Conservation (phyloP, 2,797 vertebrate genomes). For the Chrosomus eos region DNA sequence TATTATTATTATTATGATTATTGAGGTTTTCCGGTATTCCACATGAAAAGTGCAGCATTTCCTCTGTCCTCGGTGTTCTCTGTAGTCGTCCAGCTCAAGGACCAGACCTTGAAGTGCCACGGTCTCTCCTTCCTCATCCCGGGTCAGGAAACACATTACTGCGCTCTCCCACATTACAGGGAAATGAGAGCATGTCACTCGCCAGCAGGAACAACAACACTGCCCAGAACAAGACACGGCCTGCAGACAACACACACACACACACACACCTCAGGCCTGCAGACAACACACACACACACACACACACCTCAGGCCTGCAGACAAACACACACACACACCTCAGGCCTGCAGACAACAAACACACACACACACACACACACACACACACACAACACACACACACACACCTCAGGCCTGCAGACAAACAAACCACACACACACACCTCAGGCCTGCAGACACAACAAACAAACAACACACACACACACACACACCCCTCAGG, state of each 20-base stretch:
- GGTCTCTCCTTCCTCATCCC: conserved; percentile 75
- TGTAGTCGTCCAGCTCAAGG: conserved; percentile 72
- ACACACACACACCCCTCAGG: too few relatives aligned
- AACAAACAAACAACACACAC: too few relatives aligned
- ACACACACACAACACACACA: too few relatives aligned
- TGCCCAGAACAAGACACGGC: conserved; percentile 46
- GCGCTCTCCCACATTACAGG: conserved; percentile 72
- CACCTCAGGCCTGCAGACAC: not conserved
- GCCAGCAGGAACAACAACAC: conserved; percentile 35
- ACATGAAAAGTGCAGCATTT: conserved; percentile 69
- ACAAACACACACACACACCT: too few relatives aligned
- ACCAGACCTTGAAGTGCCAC: conserved; percentile 80
- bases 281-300: too few relatives aligned
- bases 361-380: too few relatives aligned
- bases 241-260: not conserved
- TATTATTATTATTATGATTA: conserved; percentile 27
- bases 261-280: too few relatives aligned
- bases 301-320: too few relatives aligned
- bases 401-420: too few relatives aligned
- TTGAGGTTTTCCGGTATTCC: conserved; percentile 54
- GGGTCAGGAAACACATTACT: conserved; percentile 81
- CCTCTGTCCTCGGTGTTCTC: conserved; percentile 66
- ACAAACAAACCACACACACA: too few relatives aligned
- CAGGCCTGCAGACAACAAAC: not conserved
- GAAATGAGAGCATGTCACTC: conserved; percentile 70